Evolutionary conservation across 2,113 vertebrate species (phyloP).

Genomic region (Nycticorax nycticorax): DNA sequence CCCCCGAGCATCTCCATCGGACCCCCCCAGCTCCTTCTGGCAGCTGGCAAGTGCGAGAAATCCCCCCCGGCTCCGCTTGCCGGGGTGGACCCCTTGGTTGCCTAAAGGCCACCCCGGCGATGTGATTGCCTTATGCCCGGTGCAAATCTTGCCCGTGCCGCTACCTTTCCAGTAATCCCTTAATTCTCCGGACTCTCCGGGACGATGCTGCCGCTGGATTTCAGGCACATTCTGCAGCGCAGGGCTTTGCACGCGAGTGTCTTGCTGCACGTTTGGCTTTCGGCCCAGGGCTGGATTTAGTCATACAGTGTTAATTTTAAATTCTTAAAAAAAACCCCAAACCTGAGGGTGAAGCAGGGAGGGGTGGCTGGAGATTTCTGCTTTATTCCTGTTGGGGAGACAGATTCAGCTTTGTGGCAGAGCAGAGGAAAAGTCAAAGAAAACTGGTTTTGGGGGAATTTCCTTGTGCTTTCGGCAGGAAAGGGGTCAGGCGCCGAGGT

Average conservation of each 20-base stretch:
- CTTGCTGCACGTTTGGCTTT: background rate
- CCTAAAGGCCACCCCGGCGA: conserved; percentile 12
- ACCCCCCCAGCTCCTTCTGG: conserved; percentile 39
- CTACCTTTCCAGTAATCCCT: background rate
- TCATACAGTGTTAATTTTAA: background rate
- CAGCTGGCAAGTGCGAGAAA: background rate
- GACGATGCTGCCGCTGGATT: conserved; percentile 2
- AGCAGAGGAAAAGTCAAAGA: background rate
- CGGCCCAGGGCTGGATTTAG: background rate
- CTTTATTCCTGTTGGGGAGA: background rate
- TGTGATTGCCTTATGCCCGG: conserved; percentile 20
- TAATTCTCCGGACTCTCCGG: background rate
- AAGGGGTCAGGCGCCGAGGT: background rate
- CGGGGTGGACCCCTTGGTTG: conserved; percentile 1
- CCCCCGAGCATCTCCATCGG: background rate
- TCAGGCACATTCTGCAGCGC: background rate
- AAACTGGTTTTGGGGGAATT: background rate
- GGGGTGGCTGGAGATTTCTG: background rate
- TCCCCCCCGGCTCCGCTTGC: conserved; percentile 15
- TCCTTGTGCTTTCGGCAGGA: background rate
- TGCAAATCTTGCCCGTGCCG: background rate
- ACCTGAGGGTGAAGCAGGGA: background rate
- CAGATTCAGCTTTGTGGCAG: background rate
- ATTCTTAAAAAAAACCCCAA: background rate
- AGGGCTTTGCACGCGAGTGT: background rate